A percentile compares a stretch with the other conserved stretches of the same genome.
Conservation (phyloP, 2,888 invertebrate genomes). For the Lasioglossum figueresi region DNA sequence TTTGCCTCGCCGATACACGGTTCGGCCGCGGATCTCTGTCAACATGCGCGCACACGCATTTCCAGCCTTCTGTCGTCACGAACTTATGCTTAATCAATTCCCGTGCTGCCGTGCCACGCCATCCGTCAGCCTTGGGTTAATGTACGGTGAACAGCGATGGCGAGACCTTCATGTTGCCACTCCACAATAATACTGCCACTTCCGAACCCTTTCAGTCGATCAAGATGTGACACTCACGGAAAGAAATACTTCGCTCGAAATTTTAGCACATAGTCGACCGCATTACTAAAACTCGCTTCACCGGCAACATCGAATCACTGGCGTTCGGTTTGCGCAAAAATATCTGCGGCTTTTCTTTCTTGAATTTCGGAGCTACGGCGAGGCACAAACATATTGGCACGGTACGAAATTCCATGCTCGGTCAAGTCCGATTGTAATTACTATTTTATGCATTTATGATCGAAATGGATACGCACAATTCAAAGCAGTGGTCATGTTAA, state of each 20-base stretch:
- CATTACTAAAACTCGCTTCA: not conserved
- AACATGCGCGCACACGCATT: constrained; percentile 58
- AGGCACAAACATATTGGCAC: not conserved
- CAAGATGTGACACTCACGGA: not conserved
- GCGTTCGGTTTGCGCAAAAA: not conserved
- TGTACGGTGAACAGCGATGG: constrained; percentile 10
- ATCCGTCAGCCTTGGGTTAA: constrained; percentile 31
- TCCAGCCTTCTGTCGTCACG: constrained; percentile 62
- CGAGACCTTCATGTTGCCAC: not conserved
- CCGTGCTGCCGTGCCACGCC: constrained; percentile 44
- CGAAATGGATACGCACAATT: no score
- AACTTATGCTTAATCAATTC: constrained; percentile 60
- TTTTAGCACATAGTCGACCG: not conserved
- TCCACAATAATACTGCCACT: not conserved
- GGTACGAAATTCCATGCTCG: not conserved
- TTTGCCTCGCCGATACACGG: constrained; percentile 60
- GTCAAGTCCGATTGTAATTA: no score
- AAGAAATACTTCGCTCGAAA: not conserved
- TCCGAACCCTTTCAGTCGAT: not conserved
- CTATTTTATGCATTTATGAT: no score
- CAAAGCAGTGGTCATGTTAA: no score
- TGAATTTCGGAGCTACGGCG: not conserved
- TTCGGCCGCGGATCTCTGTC: constrained; percentile 48
- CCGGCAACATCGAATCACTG: not conserved
- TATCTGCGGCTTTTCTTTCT: not conserved